Conservation (phyloP, 2,888 invertebrate species). For the Yponomeuta sedellus region DNA sequence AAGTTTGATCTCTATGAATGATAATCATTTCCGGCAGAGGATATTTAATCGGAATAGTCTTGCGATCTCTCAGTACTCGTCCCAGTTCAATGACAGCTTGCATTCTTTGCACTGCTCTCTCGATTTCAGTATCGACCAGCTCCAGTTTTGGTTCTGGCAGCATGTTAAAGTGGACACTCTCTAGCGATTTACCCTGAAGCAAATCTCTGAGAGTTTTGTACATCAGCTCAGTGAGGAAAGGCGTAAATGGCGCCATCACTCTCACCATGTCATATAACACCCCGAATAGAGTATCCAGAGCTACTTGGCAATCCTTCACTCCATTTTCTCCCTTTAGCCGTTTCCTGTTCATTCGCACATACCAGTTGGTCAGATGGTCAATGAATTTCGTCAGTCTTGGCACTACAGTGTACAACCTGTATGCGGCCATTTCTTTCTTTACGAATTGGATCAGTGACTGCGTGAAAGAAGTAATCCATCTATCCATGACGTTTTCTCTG, state of each 20-base stretch:
- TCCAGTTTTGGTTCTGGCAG: constrained; percentile 83
- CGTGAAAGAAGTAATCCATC: constrained; percentile 97
- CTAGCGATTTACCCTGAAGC: constrained; percentile 70
- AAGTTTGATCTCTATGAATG: constrained; percentile 88
- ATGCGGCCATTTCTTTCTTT: constrained; percentile 94
- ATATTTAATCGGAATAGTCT: constrained; percentile 96
- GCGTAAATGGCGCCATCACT: constrained; percentile 98
- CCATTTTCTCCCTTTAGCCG: constrained; percentile 95
- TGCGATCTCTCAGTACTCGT: constrained; percentile 92
- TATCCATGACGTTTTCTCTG: constrained; percentile 92
- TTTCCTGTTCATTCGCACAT: constrained; percentile 96
- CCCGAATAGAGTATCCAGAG: constrained; percentile 91
- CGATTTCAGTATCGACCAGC: constrained; percentile 90
- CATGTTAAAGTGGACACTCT: constrained; percentile 95
- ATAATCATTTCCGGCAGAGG: constrained; percentile 97
- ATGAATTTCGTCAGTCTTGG: constrained; percentile 96
- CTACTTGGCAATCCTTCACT: constrained; percentile 85
- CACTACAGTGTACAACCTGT: constrained; percentile 96
- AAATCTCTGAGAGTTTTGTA: constrained; percentile 90
- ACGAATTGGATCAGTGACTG: constrained; percentile 94
- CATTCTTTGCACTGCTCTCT: constrained; percentile 93
- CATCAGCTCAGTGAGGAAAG: constrained; percentile 96
- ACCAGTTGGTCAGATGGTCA: constrained; percentile 99
- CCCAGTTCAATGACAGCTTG: constrained; percentile 97
- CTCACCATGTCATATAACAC: constrained; percentile 92